phyloP scores from a whole-genome alignment of 1,140 invertebrate species.

The Habropoda laboriosa region DNA sequence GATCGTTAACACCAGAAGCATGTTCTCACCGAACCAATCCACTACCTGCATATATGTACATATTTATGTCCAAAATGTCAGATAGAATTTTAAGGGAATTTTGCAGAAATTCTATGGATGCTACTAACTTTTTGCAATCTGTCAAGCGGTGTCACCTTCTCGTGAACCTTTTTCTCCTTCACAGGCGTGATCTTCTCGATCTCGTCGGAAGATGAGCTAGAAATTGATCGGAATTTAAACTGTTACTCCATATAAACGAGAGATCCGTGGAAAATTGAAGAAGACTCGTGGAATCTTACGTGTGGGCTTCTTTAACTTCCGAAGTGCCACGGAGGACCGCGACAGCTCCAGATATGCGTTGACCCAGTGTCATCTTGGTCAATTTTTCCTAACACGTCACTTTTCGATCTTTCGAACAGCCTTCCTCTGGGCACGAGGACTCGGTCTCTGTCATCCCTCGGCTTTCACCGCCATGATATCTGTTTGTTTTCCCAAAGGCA shows the following conservation, averaged over 20 bases:
- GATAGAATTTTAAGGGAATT: not conserved
- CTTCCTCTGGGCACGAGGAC: conserved; percentile 35
- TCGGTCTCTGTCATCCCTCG: conserved; percentile 51
- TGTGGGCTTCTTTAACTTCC: conserved; percentile 50
- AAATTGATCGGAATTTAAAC: too few relatives aligned
- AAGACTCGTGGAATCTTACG: conserved; percentile 54
- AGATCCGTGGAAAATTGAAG: conserved; percentile 18
- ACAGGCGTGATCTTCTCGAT: conserved; percentile 76
- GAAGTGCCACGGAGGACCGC: conserved; percentile 61
- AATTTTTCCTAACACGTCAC: conserved; percentile 13
- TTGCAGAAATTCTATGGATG: not conserved
- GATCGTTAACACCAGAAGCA: conserved; percentile 84
- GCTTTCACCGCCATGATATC: conserved; percentile 21
- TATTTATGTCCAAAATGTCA: not conserved
- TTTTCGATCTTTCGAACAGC: conserved; percentile 41
- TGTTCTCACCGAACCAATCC: conserved; percentile 80
- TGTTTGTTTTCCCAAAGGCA: not conserved
- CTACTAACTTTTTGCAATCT: conserved; percentile 70
- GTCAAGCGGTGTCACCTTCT: conserved; percentile 58
- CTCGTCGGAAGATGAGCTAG: conserved; percentile 68
- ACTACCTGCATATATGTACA: too few relatives aligned
- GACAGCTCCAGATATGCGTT: conserved; percentile 66
- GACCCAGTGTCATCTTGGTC: conserved; percentile 64
- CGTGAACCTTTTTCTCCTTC: conserved; percentile 60
- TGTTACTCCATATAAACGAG: conserved; percentile 38